A percentile compares a stretch with the other conserved stretches of the same genome.
phyloP scores from a whole-genome alignment of 2,888 invertebrate genomes.

The Teleiodes luculella region DNA sequence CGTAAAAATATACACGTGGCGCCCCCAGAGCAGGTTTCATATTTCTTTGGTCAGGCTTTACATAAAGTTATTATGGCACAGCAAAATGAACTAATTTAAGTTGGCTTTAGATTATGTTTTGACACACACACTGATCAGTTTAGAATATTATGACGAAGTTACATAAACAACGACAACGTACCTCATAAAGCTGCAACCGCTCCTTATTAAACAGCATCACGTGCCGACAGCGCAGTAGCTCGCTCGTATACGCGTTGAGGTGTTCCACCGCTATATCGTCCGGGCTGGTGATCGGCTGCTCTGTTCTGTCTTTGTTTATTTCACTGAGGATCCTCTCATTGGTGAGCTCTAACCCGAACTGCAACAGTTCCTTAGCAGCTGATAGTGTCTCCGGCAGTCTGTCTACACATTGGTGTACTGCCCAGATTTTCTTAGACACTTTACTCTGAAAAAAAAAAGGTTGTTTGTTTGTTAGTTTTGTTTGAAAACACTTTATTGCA shows the following conservation, averaged over 20 bases:
- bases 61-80: too few relatives aligned
- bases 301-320: slow-evolving; percentile 56
- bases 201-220: slow-evolving; percentile 84
- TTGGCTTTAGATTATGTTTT: too few relatives aligned
- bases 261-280: slow-evolving; percentile 64
- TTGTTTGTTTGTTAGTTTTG: background rate
- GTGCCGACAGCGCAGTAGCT: slow-evolving; percentile 81
- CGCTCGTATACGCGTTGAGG: slow-evolving; percentile 82
- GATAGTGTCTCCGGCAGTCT: slow-evolving; percentile 84
- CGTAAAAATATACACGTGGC: too few relatives aligned
- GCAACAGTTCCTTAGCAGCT: slow-evolving; percentile 84
- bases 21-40: too few relatives aligned
- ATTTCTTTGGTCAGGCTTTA: too few relatives aligned
- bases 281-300: slow-evolving; percentile 42
- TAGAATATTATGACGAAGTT: too few relatives aligned
- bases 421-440: slow-evolving; percentile 87
- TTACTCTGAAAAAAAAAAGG: slow-evolving; percentile 74
- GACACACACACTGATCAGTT: too few relatives aligned
- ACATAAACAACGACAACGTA: slow-evolving; percentile 32
- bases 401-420: slow-evolving; percentile 87
- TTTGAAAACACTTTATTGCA: too few relatives aligned
- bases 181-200: slow-evolving; percentile 84
- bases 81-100: too few relatives aligned
- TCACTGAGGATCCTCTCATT: slow-evolving; percentile 80
- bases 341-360: slow-evolving; percentile 85